phyloP scores from a whole-genome alignment of 2,797 vertebrate species.

The Steatocranus sp. region DNA sequence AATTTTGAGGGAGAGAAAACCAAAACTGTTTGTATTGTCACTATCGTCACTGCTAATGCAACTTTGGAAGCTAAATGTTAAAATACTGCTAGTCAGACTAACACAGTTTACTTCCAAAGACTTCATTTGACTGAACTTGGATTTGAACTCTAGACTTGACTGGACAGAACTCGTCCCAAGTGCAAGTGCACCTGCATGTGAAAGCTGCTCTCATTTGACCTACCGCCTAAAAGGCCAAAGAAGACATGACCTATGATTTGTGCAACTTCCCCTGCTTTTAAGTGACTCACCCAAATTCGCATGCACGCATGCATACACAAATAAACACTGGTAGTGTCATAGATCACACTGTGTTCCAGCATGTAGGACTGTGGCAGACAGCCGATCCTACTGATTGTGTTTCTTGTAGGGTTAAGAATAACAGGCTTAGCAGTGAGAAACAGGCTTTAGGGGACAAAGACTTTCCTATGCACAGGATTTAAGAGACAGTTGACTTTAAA shows the following conservation, averaged over 20 bases:
- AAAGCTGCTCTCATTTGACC: slow-evolving; percentile 24
- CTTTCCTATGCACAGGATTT: slow-evolving; percentile 22
- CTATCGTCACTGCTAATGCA: not conserved
- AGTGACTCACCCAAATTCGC: not conserved
- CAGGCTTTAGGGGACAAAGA: slow-evolving; percentile 9
- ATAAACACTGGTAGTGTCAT: not conserved
- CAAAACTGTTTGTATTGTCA: not conserved
- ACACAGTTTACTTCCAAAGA: not conserved
- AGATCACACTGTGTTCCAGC: not conserved
- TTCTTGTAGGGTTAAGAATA: slow-evolving; percentile 41
- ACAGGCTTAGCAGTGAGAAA: slow-evolving; percentile 30
- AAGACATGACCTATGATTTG: not conserved
- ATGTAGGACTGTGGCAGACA: not conserved
- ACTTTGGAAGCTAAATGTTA: not conserved
- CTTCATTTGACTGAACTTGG: not conserved
- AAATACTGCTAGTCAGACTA: not conserved
- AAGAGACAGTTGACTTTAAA: slow-evolving; percentile 3
- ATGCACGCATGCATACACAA: not conserved
- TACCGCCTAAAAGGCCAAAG: slow-evolving; percentile 8
- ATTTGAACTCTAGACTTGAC: not conserved
- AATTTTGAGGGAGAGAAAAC: not conserved
- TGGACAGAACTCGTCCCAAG: not conserved
- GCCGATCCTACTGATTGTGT: slow-evolving; percentile 3
- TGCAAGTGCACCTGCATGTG: not conserved
- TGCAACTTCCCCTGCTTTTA: slow-evolving; percentile 15